Conservation (phyloP, 2,797 vertebrate genomes). For the Cossypha niveicapilla region DNA sequence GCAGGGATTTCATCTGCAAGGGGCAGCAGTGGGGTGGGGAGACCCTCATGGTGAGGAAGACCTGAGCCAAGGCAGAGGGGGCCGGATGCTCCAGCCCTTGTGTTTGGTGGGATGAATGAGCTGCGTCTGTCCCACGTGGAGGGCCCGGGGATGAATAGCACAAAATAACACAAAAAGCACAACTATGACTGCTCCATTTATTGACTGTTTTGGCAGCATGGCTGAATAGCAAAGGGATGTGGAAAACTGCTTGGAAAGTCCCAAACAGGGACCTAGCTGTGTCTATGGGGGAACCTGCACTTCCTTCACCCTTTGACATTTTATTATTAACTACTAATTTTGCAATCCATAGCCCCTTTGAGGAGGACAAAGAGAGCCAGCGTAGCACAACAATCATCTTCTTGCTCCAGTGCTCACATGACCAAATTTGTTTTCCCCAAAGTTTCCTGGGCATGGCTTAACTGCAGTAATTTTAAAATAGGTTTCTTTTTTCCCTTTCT, state of each 20-base stretch:
- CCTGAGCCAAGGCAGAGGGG: not conserved
- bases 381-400: not conserved
- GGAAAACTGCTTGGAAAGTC: slow-evolving; percentile 41
- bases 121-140: not conserved
- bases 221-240: slow-evolving; percentile 48
- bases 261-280: slow-evolving; percentile 37
- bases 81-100: not conserved
- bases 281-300: slow-evolving; percentile 40
- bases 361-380: not conserved
- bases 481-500: not conserved
- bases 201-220: slow-evolving; percentile 1
- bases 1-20: not conserved
- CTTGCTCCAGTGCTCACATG: not conserved
- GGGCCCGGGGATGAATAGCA: slow-evolving; percentile 13
- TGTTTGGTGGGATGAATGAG: slow-evolving; percentile 31
- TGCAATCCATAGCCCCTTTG: not conserved
- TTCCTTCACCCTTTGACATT: slow-evolving; percentile 61
- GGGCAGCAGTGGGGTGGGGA: not conserved
- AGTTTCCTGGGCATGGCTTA: not conserved
- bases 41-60: not conserved
- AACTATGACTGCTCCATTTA: slow-evolving; percentile 41
- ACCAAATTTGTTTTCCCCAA: not conserved
- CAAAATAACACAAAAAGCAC: slow-evolving; percentile 25
- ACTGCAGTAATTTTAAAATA: not conserved
- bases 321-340: slow-evolving; percentile 41